Evolutionary conservation across 2,888 invertebrate species (phyloP).

Genomic region (Octodonta nipae): DNA sequence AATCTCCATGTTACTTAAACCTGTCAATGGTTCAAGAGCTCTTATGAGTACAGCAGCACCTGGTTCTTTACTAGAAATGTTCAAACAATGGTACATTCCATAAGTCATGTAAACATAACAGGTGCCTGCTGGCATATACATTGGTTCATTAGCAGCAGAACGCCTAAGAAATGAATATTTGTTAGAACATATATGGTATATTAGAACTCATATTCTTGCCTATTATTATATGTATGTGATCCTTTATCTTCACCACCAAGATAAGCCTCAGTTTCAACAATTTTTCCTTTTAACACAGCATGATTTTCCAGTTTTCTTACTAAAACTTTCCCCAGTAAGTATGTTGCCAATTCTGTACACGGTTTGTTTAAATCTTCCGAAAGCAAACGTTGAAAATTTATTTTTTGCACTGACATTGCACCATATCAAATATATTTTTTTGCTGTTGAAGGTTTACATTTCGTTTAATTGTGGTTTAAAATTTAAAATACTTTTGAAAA

Average conservation of each 20-base stretch:
- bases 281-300: constrained; percentile 43
- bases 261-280: constrained; percentile 65
- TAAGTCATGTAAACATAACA: constrained; percentile 60
- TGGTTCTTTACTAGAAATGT: constrained; percentile 51
- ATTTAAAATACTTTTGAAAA: too few relatives aligned
- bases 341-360: constrained; percentile 14
- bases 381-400: constrained; percentile 13
- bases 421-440: too few relatives aligned
- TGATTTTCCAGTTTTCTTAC: constrained; percentile 42
- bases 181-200: not conserved
- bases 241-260: constrained; percentile 53
- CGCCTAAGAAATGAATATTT: constrained; percentile 28
- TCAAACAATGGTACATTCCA: constrained; percentile 62
- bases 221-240: constrained; percentile 45
- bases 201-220: constrained; percentile 26
- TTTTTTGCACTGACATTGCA: too few relatives aligned
- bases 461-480: too few relatives aligned
- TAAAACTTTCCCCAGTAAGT: constrained; percentile 48
- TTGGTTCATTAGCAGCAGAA: constrained; percentile 50
- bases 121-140: constrained; percentile 61
- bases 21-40: constrained; percentile 50
- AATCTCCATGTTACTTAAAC: constrained; percentile 42
- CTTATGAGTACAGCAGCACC: constrained; percentile 56
- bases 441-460: too few relatives aligned
- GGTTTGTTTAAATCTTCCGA: constrained; percentile 15